A percentile compares a stretch with the other conserved stretches of the same genome.
phyloP scores from a whole-genome alignment of 2,888 invertebrate genomes.

The Amblyteles armatorius region DNA sequence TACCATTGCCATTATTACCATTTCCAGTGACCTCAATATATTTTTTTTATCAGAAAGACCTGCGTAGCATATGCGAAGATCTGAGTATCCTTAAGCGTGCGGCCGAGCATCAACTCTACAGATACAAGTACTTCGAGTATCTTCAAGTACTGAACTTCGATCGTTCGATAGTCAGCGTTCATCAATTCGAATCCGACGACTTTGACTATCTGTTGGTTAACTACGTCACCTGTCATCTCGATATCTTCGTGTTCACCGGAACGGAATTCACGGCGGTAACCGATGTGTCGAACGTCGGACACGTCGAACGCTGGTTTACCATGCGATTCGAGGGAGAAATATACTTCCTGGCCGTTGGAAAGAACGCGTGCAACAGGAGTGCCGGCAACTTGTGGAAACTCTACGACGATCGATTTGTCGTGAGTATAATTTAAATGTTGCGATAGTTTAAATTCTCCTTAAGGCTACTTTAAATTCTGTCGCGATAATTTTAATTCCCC shows the following conservation, averaged over 20 bases:
- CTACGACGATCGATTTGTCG: conserved; percentile 77
- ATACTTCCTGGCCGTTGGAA: conserved; percentile 82
- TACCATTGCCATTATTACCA: conserved; percentile 32
- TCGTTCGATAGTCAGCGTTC: conserved; percentile 75
- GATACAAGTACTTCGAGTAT: conserved; percentile 85
- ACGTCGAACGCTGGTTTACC: conserved; percentile 84
- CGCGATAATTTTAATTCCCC: no score
- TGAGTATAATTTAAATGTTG: conserved; percentile 69
- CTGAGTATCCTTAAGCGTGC: conserved; percentile 61
- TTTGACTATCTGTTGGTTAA: conserved; percentile 83
- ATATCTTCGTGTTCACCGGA: conserved; percentile 84
- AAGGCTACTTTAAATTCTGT: no score
- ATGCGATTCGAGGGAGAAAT: conserved; percentile 79
- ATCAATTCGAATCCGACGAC: conserved; percentile 79
- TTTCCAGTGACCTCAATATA: not conserved
- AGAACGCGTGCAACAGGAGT: conserved; percentile 76
- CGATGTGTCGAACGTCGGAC: conserved; percentile 84
- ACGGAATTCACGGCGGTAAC: conserved; percentile 76
- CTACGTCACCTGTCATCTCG: conserved; percentile 83
- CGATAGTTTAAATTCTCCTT: not conserved
- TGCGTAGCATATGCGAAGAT: conserved; percentile 70
- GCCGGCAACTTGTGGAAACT: conserved; percentile 85
- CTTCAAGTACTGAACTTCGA: conserved; percentile 79
- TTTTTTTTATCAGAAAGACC: conserved; percentile 63
- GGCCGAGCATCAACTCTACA: conserved; percentile 83